These are phyloP conservation scores for Astyanax mexicanus DNA, from an alignment of 2,797 vertebrate genomes.

Conservation along the genomic window DNA sequence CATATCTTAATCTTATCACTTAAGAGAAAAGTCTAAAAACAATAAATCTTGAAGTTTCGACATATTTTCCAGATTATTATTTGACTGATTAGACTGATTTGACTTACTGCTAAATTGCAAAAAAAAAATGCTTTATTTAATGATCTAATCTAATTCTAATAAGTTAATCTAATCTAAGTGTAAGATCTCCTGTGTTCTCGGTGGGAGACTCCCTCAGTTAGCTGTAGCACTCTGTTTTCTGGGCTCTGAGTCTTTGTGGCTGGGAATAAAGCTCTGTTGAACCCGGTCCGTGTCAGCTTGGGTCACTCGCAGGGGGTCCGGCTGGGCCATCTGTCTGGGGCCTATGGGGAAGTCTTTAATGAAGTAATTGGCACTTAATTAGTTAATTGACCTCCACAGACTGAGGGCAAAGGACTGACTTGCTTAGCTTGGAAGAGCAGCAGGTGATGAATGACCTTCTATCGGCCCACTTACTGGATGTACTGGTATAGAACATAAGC, in stretches of 20 bases:
- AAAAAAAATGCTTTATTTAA: not conserved
- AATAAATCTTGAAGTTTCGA: no score
- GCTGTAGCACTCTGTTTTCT: not conserved
- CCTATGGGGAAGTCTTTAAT: conserved; percentile 65
- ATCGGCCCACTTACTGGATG: not conserved
- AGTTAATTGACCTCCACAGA: conserved; percentile 71
- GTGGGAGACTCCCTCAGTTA: not conserved
- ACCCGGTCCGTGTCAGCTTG: not conserved
- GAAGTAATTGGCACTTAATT: conserved; percentile 78
- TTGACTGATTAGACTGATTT: no score
- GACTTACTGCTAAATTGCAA: no score
- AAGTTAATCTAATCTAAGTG: not conserved
- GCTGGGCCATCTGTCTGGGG: conserved; percentile 59
- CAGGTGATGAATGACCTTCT: not conserved
- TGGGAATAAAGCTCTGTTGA: conserved; percentile 5
- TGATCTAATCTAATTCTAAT: not conserved
- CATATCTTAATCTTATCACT: no score
- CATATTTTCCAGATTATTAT: no score
- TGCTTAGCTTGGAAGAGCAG: not conserved
- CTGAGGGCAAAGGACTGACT: conserved; percentile 64
- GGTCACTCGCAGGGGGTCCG: conserved; percentile 47
- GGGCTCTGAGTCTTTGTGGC: conserved; percentile 1
- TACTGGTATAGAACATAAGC: no score
- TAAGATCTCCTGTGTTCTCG: not conserved
- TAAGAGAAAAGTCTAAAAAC: no score